Base-by-base conservation (phyloP, 2,113 vertebrate species). In the Calidris pygmaea region DNA sequence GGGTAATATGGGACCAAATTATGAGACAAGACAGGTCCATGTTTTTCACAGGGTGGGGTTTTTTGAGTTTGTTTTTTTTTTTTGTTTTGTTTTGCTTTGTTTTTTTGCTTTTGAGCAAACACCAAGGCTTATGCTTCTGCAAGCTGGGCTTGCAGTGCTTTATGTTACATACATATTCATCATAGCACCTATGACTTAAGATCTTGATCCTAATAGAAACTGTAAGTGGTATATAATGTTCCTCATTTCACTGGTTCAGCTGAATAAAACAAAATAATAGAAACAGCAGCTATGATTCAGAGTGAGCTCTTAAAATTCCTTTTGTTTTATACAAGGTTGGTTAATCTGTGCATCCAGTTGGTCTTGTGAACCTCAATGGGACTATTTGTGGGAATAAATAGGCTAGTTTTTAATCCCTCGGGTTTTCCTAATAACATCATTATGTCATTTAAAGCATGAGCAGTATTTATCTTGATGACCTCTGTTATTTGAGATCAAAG, bases 391-490 rank as follows among this genome's bases (percentile, higher is more conserved):
- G 37, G 29, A 95, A 77, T 93, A 93, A 93, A 77, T 53, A 48
- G 68, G 39, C 35, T 83, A 81, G 19, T 18, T 80, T 93, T 89
- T 89, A 95, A 93, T 90, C 60, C 47, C 65, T 71, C n/a, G 43
- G n/a, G 73, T 89, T 91, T 95, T 92, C 60, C 73, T 90, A 77
- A 58, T 71, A 81, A 52, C 75, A 41, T 85, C 74, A 35, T 84
- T 78, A 59, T 86, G 45, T 52, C 77, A 85, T 76, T 90, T 93
- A 82, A 92, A 73, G 58, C 75, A 82, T 39, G 20, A 82, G 39
- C 53, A 87, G 35, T 63, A 68, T 96, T 95, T 91, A 53, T 94
- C 84, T 94, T 93, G 58, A 91, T 95, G 78, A 75, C 77, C 48
- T 87, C 48, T 87, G 60, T 87, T 94, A 65, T 76, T 53, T 92